Percentiles rank a stretch among this genome's conserved stretches.
Evolutionary conservation across 2,113 vertebrate species (phyloP).

Genomic region (Conger conger): DNA sequence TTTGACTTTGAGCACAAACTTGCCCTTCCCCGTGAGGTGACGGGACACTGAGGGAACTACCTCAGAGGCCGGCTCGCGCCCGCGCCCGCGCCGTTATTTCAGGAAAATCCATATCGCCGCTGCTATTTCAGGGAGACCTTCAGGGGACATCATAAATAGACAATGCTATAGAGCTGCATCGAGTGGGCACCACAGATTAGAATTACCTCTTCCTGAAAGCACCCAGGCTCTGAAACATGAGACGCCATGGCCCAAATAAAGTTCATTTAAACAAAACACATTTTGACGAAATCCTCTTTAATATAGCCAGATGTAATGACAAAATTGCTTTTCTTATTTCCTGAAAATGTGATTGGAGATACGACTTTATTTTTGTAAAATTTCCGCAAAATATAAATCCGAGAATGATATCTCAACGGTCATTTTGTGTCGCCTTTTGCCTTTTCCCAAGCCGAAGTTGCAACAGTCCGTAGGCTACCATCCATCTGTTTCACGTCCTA

Average conservation of each 20-base stretch:
- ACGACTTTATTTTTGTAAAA: too few relatives aligned
- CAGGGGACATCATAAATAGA: neutral
- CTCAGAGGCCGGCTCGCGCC: neutral
- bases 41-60: neutral
- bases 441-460: too few relatives aligned
- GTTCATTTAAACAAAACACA: neutral
- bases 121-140: conserved; percentile 20
- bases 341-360: too few relatives aligned
- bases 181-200: neutral
- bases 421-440: too few relatives aligned
- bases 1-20: neutral
- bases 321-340: too few relatives aligned
- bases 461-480: too few relatives aligned
- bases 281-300: too few relatives aligned
- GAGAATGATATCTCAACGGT: too few relatives aligned
- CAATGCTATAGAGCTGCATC: neutral
- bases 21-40: neutral
- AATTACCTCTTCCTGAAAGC: conserved; percentile 5
- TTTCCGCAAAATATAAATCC: too few relatives aligned
- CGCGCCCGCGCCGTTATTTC: conserved; percentile 15
- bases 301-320: too few relatives aligned
- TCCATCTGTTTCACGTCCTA: too few relatives aligned
- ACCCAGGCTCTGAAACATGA: neutral
- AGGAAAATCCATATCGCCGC: conserved; percentile 18
- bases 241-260: neutral